A percentile compares a stretch with the other conserved stretches of the same genome.
These are phyloP conservation scores for Zoanthus gigantus DNA, from an alignment of 92 coral and sea anemone species.

Conservation along the genomic window DNA sequence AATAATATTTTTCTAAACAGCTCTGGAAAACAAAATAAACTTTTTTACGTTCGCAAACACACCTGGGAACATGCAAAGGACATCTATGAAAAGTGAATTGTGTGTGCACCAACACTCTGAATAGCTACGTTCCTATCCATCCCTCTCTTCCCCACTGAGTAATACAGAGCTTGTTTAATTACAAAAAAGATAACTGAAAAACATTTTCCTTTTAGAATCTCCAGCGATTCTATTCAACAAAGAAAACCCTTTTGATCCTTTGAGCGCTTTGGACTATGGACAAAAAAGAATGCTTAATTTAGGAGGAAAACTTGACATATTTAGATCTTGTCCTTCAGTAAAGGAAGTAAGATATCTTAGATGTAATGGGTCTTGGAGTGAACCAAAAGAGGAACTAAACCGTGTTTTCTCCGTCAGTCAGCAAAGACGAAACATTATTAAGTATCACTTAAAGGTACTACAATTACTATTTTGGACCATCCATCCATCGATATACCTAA, in stretches of 20 bases:
- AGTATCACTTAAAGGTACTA: not conserved
- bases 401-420: not conserved
- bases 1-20: too few species aligned
- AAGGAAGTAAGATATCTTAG: not conserved
- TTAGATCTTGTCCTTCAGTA: not conserved
- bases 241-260: constrained; percentile 13
- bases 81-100: too few species aligned
- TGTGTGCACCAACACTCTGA: too few species aligned
- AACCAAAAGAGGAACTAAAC: not conserved
- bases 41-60: too few species aligned
- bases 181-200: not conserved
- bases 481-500: too few species aligned
- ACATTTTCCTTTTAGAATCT: not conserved
- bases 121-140: too few species aligned
- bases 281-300: not conserved
- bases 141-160: too few species aligned
- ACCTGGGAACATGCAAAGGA: too few species aligned
- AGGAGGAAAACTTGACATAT: not conserved
- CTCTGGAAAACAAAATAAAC: too few species aligned
- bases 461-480: not conserved
- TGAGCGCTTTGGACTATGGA: constrained; percentile 5
- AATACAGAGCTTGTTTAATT: too few species aligned
- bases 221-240: not conserved
- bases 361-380: constrained; percentile 36
- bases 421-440: not conserved